phyloP scores from a whole-genome alignment of 1,140 invertebrate genomes.

The Drosophila ananassae region DNA sequence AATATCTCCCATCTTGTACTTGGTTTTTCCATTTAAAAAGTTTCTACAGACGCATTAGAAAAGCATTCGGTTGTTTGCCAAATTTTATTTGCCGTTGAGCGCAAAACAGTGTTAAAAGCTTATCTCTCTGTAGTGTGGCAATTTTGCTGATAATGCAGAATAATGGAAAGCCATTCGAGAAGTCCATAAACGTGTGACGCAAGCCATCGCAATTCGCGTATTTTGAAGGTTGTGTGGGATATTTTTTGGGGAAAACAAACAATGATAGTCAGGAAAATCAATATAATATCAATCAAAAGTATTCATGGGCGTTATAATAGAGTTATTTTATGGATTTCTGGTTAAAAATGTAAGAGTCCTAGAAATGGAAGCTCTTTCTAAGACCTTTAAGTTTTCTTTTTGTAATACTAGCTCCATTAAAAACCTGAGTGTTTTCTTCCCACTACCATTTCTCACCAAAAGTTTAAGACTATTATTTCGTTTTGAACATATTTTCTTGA shows the following conservation, averaged over 20 bases:
- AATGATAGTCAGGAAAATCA: not conserved
- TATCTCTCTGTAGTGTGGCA: slow-evolving; percentile 8
- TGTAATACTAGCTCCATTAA: not conserved
- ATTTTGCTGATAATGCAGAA: slow-evolving; percentile 43
- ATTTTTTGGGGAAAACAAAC: not conserved
- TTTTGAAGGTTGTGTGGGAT: not conserved
- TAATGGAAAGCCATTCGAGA: slow-evolving; percentile 8
- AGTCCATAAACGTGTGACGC: slow-evolving; percentile 27
- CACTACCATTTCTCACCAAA: not conserved
- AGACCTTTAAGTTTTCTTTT: no score
- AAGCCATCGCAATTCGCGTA: slow-evolving; percentile 11
- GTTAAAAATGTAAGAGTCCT: no score
- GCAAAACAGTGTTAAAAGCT: slow-evolving; percentile 18
- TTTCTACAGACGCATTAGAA: slow-evolving; percentile 1
- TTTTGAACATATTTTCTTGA: slow-evolving; percentile 19
- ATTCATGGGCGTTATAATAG: not conserved
- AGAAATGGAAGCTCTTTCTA: no score
- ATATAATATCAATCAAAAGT: not conserved
- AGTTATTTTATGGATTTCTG: no score
- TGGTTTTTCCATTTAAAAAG: not conserved
- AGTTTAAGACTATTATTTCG: not conserved
- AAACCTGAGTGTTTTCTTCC: no score
- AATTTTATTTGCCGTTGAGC: slow-evolving; percentile 3
- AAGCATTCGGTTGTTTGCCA: not conserved
- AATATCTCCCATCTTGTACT: not conserved